Evolutionary conservation across 2,113 vertebrate genomes (phyloP), one percentile per base, ranked within the genome.

Genomic region (Neotoma lepida): DNA sequence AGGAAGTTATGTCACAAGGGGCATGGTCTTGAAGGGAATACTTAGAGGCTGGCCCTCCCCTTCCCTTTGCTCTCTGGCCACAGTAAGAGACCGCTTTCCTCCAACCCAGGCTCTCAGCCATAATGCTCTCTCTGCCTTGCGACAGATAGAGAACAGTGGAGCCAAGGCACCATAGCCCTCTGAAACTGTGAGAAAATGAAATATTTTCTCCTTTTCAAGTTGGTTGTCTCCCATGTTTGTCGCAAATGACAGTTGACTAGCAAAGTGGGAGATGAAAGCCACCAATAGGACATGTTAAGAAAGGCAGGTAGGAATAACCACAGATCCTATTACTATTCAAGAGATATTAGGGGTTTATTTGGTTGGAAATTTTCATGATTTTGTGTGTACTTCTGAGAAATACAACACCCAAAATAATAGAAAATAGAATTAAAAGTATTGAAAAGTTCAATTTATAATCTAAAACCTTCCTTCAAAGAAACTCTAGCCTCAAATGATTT

Each of bases 381-480:
- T 71, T 78, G 7, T 20, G 35, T 33, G 78, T 10, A 26, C 78
- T 84, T 90, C 41, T 80, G 87, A 80, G 61, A 84, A 30, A 81
- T 39, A 51, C 28, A 81, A 58, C 33, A 77, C n/a, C 46, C 80
- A 86, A 86, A 89, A 30, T 78, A 63, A 92, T 22, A 89, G 63
- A 73, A 86, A 86, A 76, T 63, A 39, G n/a, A 70, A 76, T 86
- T 82, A 70, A 93, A 90, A 63, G 22, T 76, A 35, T 88, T 87
- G 30, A 61, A 82, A 94, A 87, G 30, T 46, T 26, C 30, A 68
- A 70, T 63, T 44, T 63, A 35, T 93, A 87, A 76, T 86, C 90
- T 63, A 90, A 90, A 30, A 44, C 74, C 54, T 87, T 86, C 46
- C 14, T 90, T 86, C 35, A 82, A 61, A 82, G 49, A 63, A 90